Evolutionary conservation across 2,888 invertebrate species (phyloP).

Genomic region (Lepidocyrtoides sp.): DNA sequence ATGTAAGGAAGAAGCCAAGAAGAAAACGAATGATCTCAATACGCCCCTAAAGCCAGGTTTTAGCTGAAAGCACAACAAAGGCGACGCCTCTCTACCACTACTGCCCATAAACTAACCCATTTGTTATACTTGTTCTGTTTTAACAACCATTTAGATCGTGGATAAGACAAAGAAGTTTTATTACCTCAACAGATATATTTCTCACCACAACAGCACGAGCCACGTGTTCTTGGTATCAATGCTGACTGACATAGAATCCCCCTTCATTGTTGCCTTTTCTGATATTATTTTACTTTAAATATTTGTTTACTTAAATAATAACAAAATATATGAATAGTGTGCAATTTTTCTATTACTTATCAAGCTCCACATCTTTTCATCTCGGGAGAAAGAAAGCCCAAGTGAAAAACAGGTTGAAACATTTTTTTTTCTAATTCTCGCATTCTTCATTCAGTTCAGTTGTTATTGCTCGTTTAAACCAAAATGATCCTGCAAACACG

Average conservation of each 20-base stretch:
- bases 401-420: constrained; percentile 47
- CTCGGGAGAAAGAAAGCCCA: constrained; percentile 28
- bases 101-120: constrained; percentile 65
- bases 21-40: constrained; percentile 41
- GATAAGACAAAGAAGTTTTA: constrained; percentile 69
- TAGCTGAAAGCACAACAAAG: constrained; percentile 21
- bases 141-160: constrained; percentile 69
- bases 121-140: constrained; percentile 65
- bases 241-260: background rate
- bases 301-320: background rate
- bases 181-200: background rate
- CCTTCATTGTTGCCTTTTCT: background rate
- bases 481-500: constrained; percentile 50
- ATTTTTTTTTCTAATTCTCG: background rate
- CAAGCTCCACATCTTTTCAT: constrained; percentile 66
- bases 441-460: background rate
- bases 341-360: constrained; percentile 47
- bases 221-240: constrained; percentile 21
- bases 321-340: background rate
- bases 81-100: constrained; percentile 56
- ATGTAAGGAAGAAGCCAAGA: background rate
- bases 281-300: background rate
- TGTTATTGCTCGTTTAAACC: background rate
- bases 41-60: constrained; percentile 41
- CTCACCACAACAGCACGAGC: constrained; percentile 54